Evolutionary conservation across 2,797 vertebrate species (phyloP).

Genomic region (Epinephelus awoara): DNA sequence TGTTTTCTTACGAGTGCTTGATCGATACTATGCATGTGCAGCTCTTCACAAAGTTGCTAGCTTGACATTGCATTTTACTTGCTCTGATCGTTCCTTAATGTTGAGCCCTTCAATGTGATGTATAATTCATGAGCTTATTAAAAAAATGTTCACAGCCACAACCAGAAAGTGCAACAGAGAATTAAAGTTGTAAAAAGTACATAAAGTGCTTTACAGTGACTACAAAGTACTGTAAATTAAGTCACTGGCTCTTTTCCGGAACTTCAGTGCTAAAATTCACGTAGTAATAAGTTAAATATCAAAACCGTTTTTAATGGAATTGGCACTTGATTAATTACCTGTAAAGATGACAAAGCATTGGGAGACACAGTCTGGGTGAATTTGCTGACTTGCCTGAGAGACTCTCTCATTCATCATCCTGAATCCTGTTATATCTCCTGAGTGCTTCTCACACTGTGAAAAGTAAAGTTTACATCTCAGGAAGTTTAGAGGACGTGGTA

Average conservation of each 20-base stretch:
- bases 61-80: no score
- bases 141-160: not conserved
- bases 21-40: no score
- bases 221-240: not conserved
- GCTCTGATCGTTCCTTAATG: no score
- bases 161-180: not conserved
- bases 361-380: not conserved
- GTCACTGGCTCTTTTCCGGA: not conserved
- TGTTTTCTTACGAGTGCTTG: no score
- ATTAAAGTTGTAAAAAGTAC: constrained; percentile 3
- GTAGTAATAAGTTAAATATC: not conserved
- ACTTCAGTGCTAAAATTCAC: not conserved
- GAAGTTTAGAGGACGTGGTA: constrained; percentile 7
- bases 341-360: not conserved
- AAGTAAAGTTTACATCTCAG: constrained; percentile 30
- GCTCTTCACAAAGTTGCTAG: no score
- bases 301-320: not conserved
- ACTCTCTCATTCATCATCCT: constrained; percentile 27
- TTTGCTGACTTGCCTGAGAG: constrained; percentile 9
- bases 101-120: not conserved
- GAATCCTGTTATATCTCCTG: constrained; percentile 5
- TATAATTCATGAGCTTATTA: not conserved
- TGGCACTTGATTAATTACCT: constrained; percentile 16
- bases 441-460: constrained; percentile 28
- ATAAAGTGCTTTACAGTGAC: not conserved